Evolutionary conservation across 2,888 invertebrate species (phyloP).

Genomic region (Drosophila mimica): DNA sequence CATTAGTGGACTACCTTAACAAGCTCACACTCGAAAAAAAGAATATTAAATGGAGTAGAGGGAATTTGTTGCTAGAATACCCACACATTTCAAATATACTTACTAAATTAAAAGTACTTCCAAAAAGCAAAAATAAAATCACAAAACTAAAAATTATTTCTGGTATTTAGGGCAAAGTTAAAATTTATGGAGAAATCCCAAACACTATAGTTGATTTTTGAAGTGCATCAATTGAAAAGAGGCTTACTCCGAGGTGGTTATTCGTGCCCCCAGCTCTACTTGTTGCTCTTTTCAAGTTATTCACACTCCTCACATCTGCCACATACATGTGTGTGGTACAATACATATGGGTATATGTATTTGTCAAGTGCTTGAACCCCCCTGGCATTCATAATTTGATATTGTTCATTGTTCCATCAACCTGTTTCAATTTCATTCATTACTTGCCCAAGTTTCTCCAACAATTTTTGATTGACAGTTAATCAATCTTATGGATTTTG

Average conservation of each 20-base stretch:
- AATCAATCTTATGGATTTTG: slow-evolving; percentile 71
- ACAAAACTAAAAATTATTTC: not conserved
- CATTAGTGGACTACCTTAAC: slow-evolving; percentile 65
- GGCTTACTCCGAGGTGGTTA: slow-evolving; percentile 13
- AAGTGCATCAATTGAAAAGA: slow-evolving; percentile 17
- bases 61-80: too few relatives aligned
- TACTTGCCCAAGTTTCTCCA: slow-evolving; percentile 26
- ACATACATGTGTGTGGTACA: not conserved
- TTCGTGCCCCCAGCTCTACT: slow-evolving; percentile 4
- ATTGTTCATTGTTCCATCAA: slow-evolving; percentile 61
- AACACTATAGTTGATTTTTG: not conserved
- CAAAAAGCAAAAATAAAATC: too few relatives aligned
- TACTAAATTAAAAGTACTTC: too few relatives aligned
- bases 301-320: slow-evolving; percentile 11
- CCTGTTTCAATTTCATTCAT: slow-evolving; percentile 74
- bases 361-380: slow-evolving; percentile 29
- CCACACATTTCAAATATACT: too few relatives aligned
- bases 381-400: slow-evolving; percentile 66
- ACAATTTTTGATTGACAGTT: slow-evolving; percentile 71
- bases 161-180: not conserved
- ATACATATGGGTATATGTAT: not conserved
- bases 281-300: slow-evolving; percentile 13
- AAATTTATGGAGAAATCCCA: not conserved
- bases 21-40: slow-evolving; percentile 32
- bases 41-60: not conserved